A percentile compares a stretch with the other conserved stretches of the same genome.
Conservation (phyloP, 2,888 invertebrate genomes). For the Limulus polyphemus region DNA sequence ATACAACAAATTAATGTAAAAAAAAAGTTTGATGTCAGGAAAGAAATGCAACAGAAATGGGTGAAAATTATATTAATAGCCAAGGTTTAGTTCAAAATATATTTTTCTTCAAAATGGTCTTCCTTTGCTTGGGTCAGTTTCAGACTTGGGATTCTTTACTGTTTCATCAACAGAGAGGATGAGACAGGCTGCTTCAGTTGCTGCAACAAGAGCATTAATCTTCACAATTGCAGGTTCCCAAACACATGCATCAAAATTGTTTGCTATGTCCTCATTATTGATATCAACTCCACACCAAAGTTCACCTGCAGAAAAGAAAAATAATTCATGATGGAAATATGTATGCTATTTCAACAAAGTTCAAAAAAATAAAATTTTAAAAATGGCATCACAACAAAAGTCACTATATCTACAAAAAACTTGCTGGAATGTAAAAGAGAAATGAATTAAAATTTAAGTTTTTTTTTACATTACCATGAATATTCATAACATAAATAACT, state of each 20-base stretch:
- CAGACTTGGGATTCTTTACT: slow-evolving; percentile 63
- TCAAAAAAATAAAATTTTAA: background rate
- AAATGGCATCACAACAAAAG: background rate
- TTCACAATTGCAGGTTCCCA: slow-evolving; percentile 98
- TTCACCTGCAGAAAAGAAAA: slow-evolving; percentile 45
- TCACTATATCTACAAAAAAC: too few species aligned
- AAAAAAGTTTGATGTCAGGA: too few species aligned
- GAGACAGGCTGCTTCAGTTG: slow-evolving; percentile 85
- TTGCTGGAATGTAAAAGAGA: too few species aligned
- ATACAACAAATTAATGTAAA: too few species aligned
- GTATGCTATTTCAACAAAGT: background rate
- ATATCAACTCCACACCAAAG: slow-evolving; percentile 95
- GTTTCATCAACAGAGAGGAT: slow-evolving; percentile 97
- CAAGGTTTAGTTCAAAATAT: background rate
- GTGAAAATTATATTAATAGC: too few species aligned
- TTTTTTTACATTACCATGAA: too few species aligned
- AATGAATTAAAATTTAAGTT: too few species aligned
- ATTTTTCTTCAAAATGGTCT: slow-evolving; percentile 15
- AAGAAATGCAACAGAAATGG: too few species aligned
- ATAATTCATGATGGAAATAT: background rate
- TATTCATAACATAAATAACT: too few species aligned
- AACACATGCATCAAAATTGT: slow-evolving; percentile 84
- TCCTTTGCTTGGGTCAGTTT: slow-evolving; percentile 20
- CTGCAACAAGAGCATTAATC: slow-evolving; percentile 90
- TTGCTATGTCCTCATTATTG: slow-evolving; percentile 78